Base-by-base conservation (phyloP, 2,797 vertebrate species). In the Gephyroberyx darwinii region DNA sequence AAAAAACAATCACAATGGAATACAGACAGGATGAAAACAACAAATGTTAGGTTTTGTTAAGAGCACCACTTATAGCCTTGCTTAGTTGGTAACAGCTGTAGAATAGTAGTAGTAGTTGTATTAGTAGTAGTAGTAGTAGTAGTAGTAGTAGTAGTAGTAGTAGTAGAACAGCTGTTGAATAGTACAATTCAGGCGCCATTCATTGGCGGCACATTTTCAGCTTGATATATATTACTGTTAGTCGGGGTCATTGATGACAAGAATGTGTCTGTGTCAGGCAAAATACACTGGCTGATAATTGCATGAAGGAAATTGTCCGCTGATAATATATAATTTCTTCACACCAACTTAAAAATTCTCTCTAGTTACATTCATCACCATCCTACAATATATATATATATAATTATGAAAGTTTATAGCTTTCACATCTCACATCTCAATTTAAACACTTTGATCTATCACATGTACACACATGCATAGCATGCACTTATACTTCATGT, bases 391-490 rank as follows among this genome's bases (percentile, higher is more conserved):
- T 26, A 26, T 26, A 26, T 26, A 26, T 26, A 26, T 26, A 26
- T 26, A 26, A 63, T 35, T 35, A 35, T 35, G 33, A 7, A 6
- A 45, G 41, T 45, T 45, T 45, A 5, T 16, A 45, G 43, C 43
- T 16, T 14, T 16, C 43, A 16, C 43, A 45, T 45, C 43, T 45
- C 5, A n/a, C n/a, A n/a, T n/a, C n/a, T n/a, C 48, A 13, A 63
- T 67, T 66, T 10, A 9, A 43, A 55, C 31, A 20, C 64, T 73
- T 69, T 66, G 55, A 65, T 65, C 4, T 33, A 2, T 26, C 26
- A 4, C 26, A 26, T 26, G 26, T 26, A 26, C 26, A 26, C 26
- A 26, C 26, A 26, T 58, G 9, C n/a, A 63, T 6, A 50, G 41
- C 33, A 57, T 47, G 17, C 17, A 55, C 65, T 67, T 31, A 13